Conservation (phyloP, 2,113 vertebrate genomes). For the Ctenodactylus gundi region DNA sequence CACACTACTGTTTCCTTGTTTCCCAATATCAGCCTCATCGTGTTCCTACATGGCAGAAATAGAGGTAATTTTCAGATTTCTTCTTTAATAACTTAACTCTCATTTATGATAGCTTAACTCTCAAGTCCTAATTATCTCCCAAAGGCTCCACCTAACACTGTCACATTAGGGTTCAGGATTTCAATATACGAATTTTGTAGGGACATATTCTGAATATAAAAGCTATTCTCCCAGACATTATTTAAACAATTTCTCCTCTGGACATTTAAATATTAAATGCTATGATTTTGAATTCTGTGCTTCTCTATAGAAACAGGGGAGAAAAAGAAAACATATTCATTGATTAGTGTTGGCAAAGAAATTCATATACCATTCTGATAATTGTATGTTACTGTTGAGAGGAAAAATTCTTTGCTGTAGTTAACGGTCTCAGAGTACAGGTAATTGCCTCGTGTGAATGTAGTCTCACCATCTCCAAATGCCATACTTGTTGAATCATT, state of each 20-base stretch:
- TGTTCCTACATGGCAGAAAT: not conserved
- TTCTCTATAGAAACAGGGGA: not conserved
- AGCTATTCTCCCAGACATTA: not conserved
- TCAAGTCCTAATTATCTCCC: not conserved
- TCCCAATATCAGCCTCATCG: not conserved
- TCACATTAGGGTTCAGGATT: not conserved
- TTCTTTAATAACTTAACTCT: not conserved
- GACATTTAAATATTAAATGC: not conserved
- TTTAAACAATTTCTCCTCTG: not conserved
- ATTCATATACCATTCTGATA: not conserved
- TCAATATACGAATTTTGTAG: not conserved
- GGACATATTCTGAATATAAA: not conserved
- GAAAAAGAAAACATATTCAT: not conserved
- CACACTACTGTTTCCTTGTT: not conserved
- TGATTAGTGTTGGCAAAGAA: not conserved
- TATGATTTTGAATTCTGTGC: not conserved
- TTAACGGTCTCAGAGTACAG: too few species aligned
- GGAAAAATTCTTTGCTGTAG: not conserved
- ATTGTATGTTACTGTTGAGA: not conserved
- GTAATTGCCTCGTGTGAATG: not conserved
- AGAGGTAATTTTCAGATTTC: accelerated
- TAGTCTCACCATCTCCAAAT: not conserved
- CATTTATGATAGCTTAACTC: not conserved
- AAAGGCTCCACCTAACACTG: not conserved
- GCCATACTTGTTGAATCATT: not conserved